Evolutionary conservation across 2,888 invertebrate genomes (phyloP).

Genomic region (Diploptera punctata): DNA sequence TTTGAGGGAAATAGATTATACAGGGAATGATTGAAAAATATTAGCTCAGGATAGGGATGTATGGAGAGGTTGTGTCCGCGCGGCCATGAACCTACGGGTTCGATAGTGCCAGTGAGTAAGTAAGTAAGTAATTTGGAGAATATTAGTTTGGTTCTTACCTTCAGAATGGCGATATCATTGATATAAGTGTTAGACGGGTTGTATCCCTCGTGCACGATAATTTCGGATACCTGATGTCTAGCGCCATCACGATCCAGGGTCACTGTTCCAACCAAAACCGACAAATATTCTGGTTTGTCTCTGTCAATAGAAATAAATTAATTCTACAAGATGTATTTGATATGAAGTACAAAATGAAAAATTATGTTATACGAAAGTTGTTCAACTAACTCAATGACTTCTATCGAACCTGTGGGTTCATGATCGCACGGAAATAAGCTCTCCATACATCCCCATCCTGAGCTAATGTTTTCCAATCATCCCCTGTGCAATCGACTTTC

Average conservation of each 20-base stretch:
- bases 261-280: conserved; percentile 10
- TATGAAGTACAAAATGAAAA: not conserved
- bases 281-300: not conserved
- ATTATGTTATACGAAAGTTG: no score
- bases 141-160: conserved; percentile 31
- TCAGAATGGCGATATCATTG: conserved; percentile 28
- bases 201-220: conserved; percentile 10
- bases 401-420: not conserved
- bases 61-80: no score
- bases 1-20: no score
- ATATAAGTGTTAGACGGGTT: conserved; percentile 14
- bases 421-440: no score
- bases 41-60: no score
- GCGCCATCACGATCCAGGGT: not conserved
- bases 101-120: no score
- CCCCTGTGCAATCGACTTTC: no score
- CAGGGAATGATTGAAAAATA: no score
- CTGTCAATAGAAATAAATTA: not conserved
- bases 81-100: no score
- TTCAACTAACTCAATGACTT: not conserved
- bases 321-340: not conserved
- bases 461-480: no score
- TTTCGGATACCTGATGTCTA: not conserved
- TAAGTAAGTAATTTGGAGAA: no score
- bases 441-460: no score